phyloP scores from a whole-genome alignment of 2,888 invertebrate genomes.

The Ochlodes sylvanus region DNA sequence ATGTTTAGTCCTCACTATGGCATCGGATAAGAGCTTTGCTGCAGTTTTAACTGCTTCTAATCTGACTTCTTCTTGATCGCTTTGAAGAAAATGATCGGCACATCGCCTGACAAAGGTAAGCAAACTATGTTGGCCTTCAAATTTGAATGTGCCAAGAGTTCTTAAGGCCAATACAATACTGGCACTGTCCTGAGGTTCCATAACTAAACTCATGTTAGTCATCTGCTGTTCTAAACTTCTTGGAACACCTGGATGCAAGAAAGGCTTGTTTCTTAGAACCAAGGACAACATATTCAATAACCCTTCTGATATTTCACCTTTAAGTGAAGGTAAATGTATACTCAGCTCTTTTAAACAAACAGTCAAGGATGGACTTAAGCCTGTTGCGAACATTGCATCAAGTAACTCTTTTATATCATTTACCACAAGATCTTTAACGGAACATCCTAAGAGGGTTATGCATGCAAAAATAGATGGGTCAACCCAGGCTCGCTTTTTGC shows the following conservation, averaged over 20 bases:
- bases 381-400: constrained; percentile 96
- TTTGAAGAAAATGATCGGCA: constrained; percentile 95
- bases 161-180: constrained; percentile 96
- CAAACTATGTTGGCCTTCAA: constrained; percentile 94
- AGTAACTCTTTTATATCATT: constrained; percentile 93
- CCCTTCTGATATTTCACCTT: constrained; percentile 96
- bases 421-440: constrained; percentile 91
- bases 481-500: constrained; percentile 89
- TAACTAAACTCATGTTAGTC: constrained; percentile 70
- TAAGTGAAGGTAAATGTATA: constrained; percentile 93
- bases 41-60: constrained; percentile 98
- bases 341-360: constrained; percentile 96
- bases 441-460: constrained; percentile 95
- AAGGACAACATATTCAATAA: constrained; percentile 95
- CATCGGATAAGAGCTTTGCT: constrained; percentile 93
- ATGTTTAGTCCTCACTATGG: constrained; percentile 86
- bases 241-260: constrained; percentile 92
- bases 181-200: constrained; percentile 89
- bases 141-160: constrained; percentile 95
- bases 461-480: constrained; percentile 97
- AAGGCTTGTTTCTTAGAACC: constrained; percentile 94
- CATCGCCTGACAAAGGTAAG: constrained; percentile 96
- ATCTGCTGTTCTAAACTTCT: constrained; percentile 84
- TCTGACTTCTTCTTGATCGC: constrained; percentile 94
- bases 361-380: constrained; percentile 95